A percentile compares a stretch with the other conserved stretches of the same genome.
Conservation (phyloP, 2,113 vertebrate species). For the Rhodinocichla rosea region DNA sequence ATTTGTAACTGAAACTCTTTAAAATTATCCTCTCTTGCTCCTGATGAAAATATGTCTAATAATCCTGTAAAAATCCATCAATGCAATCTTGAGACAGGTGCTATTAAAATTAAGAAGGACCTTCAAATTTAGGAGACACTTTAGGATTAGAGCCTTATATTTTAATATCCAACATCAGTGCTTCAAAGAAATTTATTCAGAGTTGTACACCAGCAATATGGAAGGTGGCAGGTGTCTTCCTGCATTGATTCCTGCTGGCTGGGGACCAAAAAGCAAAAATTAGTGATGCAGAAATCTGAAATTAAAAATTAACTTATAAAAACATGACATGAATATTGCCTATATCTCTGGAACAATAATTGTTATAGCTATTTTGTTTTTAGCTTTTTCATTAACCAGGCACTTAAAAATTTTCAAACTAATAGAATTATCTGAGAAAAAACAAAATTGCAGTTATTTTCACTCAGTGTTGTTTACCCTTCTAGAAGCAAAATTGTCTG, state of each 20-base stretch:
- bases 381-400: not conserved
- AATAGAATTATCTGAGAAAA: not conserved
- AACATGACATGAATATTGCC: not conserved
- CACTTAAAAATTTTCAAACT: not conserved
- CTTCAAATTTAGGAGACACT: not conserved
- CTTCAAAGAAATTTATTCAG: not conserved
- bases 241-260: not conserved
- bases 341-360: not conserved
- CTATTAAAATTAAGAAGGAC: not conserved
- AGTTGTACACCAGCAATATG: not conserved
- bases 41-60: not conserved
- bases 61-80: not conserved
- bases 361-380: not conserved
- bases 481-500: not conserved
- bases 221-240: not conserved
- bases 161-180: not conserved
- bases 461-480: not conserved
- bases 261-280: not conserved
- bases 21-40: not conserved
- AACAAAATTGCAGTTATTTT: not conserved
- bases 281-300: not conserved
- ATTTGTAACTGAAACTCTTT: not conserved
- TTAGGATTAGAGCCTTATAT: not conserved
- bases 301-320: not conserved
- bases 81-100: fast-evolving